These are phyloP conservation scores for Himalopsyche kuldschensis DNA, from an alignment of 2,888 invertebrate species.

Conservation along the genomic window DNA sequence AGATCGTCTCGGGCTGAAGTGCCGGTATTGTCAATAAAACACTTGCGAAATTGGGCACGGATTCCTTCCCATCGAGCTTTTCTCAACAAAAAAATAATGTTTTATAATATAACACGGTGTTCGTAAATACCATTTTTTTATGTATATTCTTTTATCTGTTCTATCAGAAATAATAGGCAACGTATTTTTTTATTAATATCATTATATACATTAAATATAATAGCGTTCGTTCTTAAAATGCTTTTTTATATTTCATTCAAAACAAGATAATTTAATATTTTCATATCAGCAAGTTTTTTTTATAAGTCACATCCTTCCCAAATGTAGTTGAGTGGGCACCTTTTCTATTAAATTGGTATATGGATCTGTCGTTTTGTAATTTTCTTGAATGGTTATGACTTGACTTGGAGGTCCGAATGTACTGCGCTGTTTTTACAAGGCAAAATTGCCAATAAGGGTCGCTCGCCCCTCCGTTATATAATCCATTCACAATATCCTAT, in stretches of 20 bases:
- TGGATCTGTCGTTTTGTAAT: conserved; percentile 40
- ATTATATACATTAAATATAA: no score
- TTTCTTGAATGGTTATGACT: conserved; percentile 39
- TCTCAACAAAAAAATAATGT: no score
- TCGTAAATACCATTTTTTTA: no score
- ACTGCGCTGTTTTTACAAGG: conserved; percentile 35
- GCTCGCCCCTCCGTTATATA: conserved; percentile 1
- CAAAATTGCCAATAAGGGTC: conserved; percentile 34
- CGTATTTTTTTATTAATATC: no score
- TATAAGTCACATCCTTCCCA: conserved; percentile 11
- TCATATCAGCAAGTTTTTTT: background rate
- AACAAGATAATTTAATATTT: background rate
- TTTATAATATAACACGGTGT: no score
- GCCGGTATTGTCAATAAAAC: no score
- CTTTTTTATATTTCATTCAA: background rate
- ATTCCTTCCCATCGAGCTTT: no score
- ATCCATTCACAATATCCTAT: conserved; percentile 1
- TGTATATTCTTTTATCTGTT: no score
- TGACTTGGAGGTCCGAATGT: conserved; percentile 21
- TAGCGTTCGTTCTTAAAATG: no score
- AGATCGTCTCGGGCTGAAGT: no score
- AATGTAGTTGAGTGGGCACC: conserved; percentile 8
- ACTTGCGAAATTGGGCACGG: no score
- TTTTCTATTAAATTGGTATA: conserved; percentile 40
- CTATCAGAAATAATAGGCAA: no score